Percentiles rank a stretch among this genome's conserved stretches.
These are phyloP conservation scores for Eidolon helvum DNA, from an alignment of 2,113 vertebrate species.

Conservation along the genomic window DNA sequence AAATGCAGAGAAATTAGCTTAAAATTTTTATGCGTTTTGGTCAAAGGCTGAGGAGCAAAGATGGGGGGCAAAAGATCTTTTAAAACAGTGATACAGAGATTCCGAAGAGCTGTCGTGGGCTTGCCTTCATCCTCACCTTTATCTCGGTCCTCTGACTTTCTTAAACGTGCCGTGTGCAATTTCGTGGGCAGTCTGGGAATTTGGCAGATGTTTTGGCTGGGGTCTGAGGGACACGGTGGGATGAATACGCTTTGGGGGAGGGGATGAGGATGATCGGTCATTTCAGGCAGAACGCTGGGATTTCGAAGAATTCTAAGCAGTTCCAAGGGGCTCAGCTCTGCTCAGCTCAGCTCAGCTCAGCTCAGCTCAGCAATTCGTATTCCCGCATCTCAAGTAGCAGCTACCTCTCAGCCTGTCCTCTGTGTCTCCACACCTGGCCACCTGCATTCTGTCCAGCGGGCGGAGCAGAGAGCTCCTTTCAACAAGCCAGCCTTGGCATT, in stretches of 20 bases:
- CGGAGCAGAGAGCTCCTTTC: not conserved
- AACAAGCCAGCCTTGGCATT: not conserved
- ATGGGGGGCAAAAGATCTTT: not conserved
- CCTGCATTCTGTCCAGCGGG: not conserved
- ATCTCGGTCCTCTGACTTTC: not conserved
- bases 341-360: not conserved
- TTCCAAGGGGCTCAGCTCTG: not conserved
- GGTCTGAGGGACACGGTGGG: not conserved
- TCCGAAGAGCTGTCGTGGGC: not conserved
- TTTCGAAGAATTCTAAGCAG: not conserved
- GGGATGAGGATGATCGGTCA: not conserved
- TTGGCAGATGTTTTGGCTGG: not conserved
- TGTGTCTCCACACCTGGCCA: not conserved
- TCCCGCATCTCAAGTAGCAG: fast-evolving
- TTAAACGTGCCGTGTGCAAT: fast-evolving
- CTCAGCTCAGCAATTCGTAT: not conserved
- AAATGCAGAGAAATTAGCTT: not conserved
- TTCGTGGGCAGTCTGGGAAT: not conserved
- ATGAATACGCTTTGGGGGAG: not conserved
- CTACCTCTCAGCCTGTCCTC: fast-evolving
- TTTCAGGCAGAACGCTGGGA: not conserved
- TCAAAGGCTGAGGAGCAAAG: not conserved
- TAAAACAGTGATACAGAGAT: not conserved
- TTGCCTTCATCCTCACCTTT: not conserved
- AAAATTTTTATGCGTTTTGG: not conserved